Evolutionary conservation across 53 echinoderm and acorn worm species (phyloP).

Genomic region (Paelopatides confundens): DNA sequence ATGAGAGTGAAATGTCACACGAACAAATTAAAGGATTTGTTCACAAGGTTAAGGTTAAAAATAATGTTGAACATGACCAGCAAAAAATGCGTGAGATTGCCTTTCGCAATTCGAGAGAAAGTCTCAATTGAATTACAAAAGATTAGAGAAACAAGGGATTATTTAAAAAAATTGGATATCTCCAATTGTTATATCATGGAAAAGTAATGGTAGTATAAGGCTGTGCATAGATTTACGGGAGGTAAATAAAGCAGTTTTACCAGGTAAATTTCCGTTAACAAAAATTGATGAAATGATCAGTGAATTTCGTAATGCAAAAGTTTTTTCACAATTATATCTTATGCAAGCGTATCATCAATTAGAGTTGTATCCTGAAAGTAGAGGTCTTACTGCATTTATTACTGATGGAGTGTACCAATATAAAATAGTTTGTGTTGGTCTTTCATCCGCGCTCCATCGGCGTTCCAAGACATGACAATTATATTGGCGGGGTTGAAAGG

Average conservation of each 20-base stretch:
- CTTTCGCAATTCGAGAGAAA: neutral
- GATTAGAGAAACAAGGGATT: neutral
- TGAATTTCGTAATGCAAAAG: slow-evolving; percentile 4
- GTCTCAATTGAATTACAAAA: neutral
- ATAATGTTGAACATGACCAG: neutral
- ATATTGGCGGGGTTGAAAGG: no score
- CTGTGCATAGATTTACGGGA: neutral
- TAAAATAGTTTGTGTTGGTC: neutral
- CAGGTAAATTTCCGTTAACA: neutral
- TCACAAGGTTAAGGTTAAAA: neutral
- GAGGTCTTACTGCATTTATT: neutral
- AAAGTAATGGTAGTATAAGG: neutral
- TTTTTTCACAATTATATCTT: neutral
- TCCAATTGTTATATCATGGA: neutral
- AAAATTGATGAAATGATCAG: neutral
- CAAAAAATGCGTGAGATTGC: neutral
- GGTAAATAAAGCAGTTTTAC: neutral
- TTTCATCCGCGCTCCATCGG: neutral
- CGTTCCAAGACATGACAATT: no score
- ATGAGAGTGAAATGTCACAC: no score
- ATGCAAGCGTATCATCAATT: slow-evolving; percentile 9
- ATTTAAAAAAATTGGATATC: neutral
- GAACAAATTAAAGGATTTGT: neutral
- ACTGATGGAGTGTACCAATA: slow-evolving; percentile 2
- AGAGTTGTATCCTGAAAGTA: neutral